These are phyloP conservation scores for Microcaecilia unicolor DNA, from an alignment of 2,797 vertebrate species.

Conservation along the genomic window DNA sequence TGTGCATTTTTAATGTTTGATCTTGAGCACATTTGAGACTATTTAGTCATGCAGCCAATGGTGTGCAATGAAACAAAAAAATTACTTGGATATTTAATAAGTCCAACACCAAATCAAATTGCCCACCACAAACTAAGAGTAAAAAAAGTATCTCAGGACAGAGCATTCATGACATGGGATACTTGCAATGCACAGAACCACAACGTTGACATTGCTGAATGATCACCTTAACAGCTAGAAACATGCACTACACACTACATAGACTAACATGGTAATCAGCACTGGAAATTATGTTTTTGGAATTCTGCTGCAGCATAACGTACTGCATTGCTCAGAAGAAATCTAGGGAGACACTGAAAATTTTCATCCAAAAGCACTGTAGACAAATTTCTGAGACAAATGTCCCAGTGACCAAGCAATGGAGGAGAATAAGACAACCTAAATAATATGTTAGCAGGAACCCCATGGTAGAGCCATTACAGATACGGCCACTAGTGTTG, in stretches of 20 bases:
- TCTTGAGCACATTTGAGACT: neutral
- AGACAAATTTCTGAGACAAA: neutral
- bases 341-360: neutral
- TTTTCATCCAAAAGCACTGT: neutral
- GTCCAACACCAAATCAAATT: no score
- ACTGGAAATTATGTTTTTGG: neutral
- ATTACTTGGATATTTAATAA: no score
- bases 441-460: no score
- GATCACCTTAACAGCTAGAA: slow-evolving; percentile 1
- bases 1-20: neutral
- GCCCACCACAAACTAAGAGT: neutral
- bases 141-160: neutral
- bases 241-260: slow-evolving; percentile 3
- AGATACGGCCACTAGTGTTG: no score
- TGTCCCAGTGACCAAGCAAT: no score
- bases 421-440: no score
- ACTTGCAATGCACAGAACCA: neutral
- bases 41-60: neutral
- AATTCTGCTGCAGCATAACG: neutral
- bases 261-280: neutral
- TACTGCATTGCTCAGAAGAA: neutral
- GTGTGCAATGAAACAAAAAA: no score
- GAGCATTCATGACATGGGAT: neutral
- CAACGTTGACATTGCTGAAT: slow-evolving; percentile 2
- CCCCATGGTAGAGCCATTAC: no score